Conservation (phyloP, 2,888 invertebrate species). For the Orthosia gracilis region DNA sequence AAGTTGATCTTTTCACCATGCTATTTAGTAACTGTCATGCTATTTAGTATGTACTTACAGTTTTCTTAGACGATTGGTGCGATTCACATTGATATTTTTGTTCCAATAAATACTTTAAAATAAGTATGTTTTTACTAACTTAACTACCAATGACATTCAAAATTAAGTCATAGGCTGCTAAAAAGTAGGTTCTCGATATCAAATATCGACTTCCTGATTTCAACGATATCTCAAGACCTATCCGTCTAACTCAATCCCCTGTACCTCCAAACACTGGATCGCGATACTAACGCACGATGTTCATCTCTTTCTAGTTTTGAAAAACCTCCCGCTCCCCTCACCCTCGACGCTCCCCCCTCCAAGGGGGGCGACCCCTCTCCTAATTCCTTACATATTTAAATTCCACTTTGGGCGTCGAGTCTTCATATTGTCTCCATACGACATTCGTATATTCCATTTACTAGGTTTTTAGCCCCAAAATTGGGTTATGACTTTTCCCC, state of each 20-base stretch:
- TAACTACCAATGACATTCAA: background rate
- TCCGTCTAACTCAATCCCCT: constrained; percentile 71
- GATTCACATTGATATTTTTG: background rate
- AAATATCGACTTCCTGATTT: constrained; percentile 1
- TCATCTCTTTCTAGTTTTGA: constrained; percentile 91
- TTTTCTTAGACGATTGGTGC: background rate
- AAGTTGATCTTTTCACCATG: background rate
- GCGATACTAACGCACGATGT: constrained; percentile 89
- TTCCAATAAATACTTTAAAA: background rate
- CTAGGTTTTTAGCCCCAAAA: constrained; percentile 67
- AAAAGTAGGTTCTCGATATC: background rate
- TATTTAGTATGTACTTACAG: background rate
- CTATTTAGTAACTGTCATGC: background rate
- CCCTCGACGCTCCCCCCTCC: constrained; percentile 36
- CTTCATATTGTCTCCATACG: constrained; percentile 89
- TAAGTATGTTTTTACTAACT: background rate
- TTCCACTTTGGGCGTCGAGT: constrained; percentile 89
- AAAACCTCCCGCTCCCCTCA: constrained; percentile 79
- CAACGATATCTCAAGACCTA: constrained; percentile 74
- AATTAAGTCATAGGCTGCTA: background rate
- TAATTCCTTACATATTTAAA: constrained; percentile 92
- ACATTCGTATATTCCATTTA: constrained; percentile 79
- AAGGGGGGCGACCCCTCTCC: constrained; percentile 78
- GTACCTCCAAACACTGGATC: constrained; percentile 77
- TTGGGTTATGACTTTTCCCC: constrained; percentile 61